Conservation (phyloP, 2,797 vertebrate genomes). For the Oophaga sylvatica region DNA sequence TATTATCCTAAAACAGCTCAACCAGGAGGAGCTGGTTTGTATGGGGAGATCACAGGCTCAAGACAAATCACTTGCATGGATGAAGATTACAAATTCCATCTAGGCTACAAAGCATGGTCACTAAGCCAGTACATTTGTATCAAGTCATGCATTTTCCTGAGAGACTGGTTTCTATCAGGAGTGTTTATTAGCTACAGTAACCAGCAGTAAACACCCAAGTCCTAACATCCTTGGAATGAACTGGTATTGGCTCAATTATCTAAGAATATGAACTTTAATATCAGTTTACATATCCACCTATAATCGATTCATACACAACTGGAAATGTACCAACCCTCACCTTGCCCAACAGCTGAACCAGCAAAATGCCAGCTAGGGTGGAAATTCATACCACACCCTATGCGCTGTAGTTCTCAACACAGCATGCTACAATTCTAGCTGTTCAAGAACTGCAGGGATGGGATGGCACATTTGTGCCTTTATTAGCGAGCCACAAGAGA, state of each 20-base stretch:
- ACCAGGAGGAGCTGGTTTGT: neutral
- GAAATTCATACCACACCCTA: slow-evolving; percentile 10
- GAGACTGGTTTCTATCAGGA: slow-evolving; percentile 11
- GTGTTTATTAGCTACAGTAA: neutral
- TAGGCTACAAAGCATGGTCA: neutral
- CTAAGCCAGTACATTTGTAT: neutral
- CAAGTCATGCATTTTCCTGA: neutral
- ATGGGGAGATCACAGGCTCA: neutral
- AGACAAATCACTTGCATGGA: neutral
- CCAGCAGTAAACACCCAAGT: neutral
- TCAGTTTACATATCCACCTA: neutral
- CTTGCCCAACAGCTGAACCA: neutral
- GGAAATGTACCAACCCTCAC: neutral
- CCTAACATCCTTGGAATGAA: neutral
- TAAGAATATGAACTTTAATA: neutral
- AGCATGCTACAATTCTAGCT: neutral
- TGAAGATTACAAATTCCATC: neutral
- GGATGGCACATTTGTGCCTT: neutral
- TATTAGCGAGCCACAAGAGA: neutral
- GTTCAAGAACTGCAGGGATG: neutral
- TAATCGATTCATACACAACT: neutral
- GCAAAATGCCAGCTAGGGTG: neutral
- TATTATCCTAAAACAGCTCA: slow-evolving; percentile 16
- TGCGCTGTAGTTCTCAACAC: neutral
- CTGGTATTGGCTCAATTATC: neutral